Base-by-base conservation (phyloP, 2,888 invertebrate genomes). In the Cotesia congregata region DNA sequence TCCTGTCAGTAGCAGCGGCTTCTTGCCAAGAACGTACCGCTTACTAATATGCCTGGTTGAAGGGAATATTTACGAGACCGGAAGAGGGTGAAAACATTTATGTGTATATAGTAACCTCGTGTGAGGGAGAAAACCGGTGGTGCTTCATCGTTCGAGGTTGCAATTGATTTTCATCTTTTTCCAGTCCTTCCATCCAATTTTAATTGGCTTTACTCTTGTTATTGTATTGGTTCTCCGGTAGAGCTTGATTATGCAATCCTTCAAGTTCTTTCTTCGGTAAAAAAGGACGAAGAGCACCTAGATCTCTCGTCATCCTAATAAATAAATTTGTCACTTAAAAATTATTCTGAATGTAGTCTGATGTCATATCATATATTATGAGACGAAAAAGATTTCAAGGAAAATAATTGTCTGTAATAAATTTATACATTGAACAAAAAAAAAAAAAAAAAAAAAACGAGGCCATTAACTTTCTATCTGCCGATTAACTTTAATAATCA, bases 1-100 rank as follows among this genome's bases (percentile, higher is more conserved):
- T 86, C 83, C 88, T 88, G 88, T 88, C 88, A 87, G 85, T 85
- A 86, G 82, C 88, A 88, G 87, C 88, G 85, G 88, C 86, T 88
- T 85, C 88, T 88, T 86, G 88, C 88, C 87, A 86, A 87, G 88
- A 86, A 85, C 85, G 85, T 83, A 82, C 82, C 78, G 81, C 74
- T 86, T 84, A 86, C 85, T 87, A 88, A 87, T 87, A 87, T 84
- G 83, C 82, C 77, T 78, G 82, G 80, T 85, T 86, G 84, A 84
- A 85, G 83, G 82, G 87, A 86, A 87, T 88, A 87, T 87, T 88
- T 88, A 88, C 86, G 87, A 86, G 85, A 85, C 83, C 83, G 79
- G 80, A 76, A 68, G 68, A 71, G 72, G 74, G 76, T 73, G 76
- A 73, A 75, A 74, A 76, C 72, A 78, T 69, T 30, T 40, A 64